These are phyloP conservation scores for Sander vitreus DNA, from an alignment of 2,113 vertebrate species.

Conservation along the genomic window DNA sequence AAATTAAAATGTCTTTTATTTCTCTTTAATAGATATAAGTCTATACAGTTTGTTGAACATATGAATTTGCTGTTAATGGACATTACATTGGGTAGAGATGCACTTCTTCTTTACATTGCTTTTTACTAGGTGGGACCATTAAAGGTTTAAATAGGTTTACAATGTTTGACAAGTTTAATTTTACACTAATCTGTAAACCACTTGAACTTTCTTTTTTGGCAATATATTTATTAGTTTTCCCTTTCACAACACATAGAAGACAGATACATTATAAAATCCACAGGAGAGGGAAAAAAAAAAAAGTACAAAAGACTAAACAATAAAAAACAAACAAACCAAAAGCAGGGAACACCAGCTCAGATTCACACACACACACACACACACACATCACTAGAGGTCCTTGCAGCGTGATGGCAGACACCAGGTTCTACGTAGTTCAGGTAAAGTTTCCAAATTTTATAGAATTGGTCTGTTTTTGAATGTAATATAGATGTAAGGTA, in stretches of 20 bases:
- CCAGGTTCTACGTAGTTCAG: background rate
- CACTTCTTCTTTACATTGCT: background rate
- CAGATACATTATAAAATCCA: too few species aligned
- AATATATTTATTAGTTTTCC: too few species aligned
- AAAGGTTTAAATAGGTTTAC: background rate
- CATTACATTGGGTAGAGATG: background rate
- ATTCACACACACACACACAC: too few species aligned
- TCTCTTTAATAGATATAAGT: background rate
- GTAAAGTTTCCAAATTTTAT: background rate
- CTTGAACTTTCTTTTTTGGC: too few species aligned
- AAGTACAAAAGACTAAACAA: too few species aligned
- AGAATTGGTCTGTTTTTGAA: constrained; percentile 1
- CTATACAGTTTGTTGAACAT: background rate
- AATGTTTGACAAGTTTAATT: background rate
- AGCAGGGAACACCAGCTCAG: too few species aligned
- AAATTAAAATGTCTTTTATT: background rate
- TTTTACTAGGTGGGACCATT: background rate
- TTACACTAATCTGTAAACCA: background rate
- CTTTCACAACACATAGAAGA: too few species aligned
- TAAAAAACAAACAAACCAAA: too few species aligned
- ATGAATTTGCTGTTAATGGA: background rate
- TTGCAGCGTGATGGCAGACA: background rate
- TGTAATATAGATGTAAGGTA: constrained; percentile 8
- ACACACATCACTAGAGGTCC: too few species aligned
- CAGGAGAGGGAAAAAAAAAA: too few species aligned